Base-by-base conservation (phyloP, 2,113 vertebrate species). In the Petroica traversi region DNA sequence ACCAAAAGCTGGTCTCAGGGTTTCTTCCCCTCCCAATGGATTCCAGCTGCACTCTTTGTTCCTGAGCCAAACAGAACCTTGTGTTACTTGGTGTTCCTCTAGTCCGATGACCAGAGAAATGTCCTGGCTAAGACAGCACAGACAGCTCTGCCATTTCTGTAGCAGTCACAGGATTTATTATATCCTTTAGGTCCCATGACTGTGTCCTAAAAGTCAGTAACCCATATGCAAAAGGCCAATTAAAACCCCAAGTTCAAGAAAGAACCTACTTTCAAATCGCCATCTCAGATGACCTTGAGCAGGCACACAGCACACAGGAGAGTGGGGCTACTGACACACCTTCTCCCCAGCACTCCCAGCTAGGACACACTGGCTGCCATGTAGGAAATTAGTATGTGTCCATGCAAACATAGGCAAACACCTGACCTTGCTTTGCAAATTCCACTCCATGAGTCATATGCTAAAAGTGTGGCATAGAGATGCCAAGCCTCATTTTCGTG, bases 371-470 rank as follows among this genome's bases (percentile, higher is more conserved):
- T 85, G 85, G 74, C 71, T 92, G n/a, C 66, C 16, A 7, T 1
- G 2, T 19, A 93, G 85, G 77, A 96, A 94, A 89, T 73, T 87
- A 64, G 12, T 24, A 25, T 74, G 59, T 2, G 4, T 57, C 67
- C 71, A 18, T 8, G 28, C 64, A 82, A 55, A 58, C 68, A 69
- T 0, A 92, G 31, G 54, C 89, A 81, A 91, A 86, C 72, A 93
- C 82, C 90, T 95, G 85, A 96, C 72, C 85, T 88, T 49, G 59
- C 55, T 93, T 66, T 73, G 75, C 63, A 94, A 85, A 92, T 94
- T 88, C 90, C 85, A 66, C n/a, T 90, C 49, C 45, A 31, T 94
- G 96, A 96, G 91, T 97, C 95, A 97, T 85, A 92, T 38, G 38
- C 92, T 94, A 96, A 89, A 92, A 94, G 33, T 0, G 8, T 54